phyloP scores from a whole-genome alignment of 2,888 invertebrate genomes.

The Harpagoxenus sublaevis region DNA sequence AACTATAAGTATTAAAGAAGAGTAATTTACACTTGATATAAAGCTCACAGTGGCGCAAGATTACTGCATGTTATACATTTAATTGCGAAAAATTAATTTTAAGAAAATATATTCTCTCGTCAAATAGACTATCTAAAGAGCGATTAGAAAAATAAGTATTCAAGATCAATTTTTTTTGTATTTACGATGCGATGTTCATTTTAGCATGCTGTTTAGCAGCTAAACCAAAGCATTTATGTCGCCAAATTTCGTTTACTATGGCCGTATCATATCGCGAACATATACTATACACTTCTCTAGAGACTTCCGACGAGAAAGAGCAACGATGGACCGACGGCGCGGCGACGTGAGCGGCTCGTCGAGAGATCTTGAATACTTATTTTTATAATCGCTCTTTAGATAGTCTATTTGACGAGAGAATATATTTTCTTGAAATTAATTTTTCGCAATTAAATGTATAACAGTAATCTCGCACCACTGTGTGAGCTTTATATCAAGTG shows the following conservation, averaged over 20 bases:
- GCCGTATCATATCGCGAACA: conserved; percentile 18
- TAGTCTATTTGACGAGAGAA: not conserved
- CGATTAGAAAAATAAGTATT: conserved; percentile 25
- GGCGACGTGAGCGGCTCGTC: not conserved
- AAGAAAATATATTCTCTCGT: not conserved
- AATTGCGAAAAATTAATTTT: not conserved
- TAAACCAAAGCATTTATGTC: conserved; percentile 49
- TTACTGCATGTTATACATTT: not conserved
- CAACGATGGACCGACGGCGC: conserved; percentile 13
- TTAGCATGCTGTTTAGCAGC: conserved; percentile 19
- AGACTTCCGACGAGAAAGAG: conserved; percentile 32
- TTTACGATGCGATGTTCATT: not conserved
- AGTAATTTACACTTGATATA: not conserved
- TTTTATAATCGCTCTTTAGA: conserved; percentile 8
- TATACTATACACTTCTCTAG: conserved; percentile 13
- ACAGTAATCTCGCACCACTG: not conserved
- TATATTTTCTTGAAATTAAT: not conserved
- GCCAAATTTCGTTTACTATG: conserved; percentile 65
- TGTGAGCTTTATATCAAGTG: not conserved
- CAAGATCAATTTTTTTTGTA: not conserved
- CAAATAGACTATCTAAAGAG: not conserved
- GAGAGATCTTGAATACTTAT: conserved; percentile 11
- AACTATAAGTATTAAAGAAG: not conserved
- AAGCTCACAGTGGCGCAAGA: not conserved
- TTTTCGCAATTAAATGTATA: not conserved